These are phyloP conservation scores for Myotis planiceps DNA, from an alignment of 2,797 vertebrate genomes.

Conservation along the genomic window DNA sequence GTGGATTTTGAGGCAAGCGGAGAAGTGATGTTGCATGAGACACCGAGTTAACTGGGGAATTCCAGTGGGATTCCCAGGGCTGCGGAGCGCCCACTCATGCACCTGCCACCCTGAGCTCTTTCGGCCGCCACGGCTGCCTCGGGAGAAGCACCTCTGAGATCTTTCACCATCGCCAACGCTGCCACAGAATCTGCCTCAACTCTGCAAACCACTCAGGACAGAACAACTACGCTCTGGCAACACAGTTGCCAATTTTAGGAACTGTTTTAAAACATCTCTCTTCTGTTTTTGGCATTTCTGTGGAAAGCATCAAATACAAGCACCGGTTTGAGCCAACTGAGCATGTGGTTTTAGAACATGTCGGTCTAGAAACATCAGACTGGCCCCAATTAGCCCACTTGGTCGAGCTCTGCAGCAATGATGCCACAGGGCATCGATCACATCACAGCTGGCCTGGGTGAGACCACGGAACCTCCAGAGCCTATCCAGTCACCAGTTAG, in stretches of 20 bases:
- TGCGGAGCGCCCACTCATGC: fast-evolving
- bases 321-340: conserved; percentile 14
- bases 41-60: fast-evolving
- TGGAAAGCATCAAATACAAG: conserved; percentile 55
- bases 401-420: background rate
- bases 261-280: conserved; percentile 72
- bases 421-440: fast-evolving
- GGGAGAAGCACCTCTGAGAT: background rate
- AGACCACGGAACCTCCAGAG: fast-evolving
- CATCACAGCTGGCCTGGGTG: background rate
- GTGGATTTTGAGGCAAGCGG: fast-evolving
- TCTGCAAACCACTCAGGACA: background rate
- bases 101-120: background rate
- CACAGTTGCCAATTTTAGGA: background rate
- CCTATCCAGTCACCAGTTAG: background rate
- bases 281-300: conserved; percentile 61
- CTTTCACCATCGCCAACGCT: background rate
- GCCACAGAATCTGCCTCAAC: background rate
- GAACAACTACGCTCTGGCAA: background rate
- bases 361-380: background rate
- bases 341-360: conserved; percentile 2
- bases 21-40: too few species aligned
- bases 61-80: fast-evolving
- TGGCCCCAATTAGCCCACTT: fast-evolving
- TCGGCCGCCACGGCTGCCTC: fast-evolving